A percentile compares a stretch with the other conserved stretches of the same genome.
Conservation (phyloP, 1,140 invertebrate species). For the Agrypnia vestita region DNA sequence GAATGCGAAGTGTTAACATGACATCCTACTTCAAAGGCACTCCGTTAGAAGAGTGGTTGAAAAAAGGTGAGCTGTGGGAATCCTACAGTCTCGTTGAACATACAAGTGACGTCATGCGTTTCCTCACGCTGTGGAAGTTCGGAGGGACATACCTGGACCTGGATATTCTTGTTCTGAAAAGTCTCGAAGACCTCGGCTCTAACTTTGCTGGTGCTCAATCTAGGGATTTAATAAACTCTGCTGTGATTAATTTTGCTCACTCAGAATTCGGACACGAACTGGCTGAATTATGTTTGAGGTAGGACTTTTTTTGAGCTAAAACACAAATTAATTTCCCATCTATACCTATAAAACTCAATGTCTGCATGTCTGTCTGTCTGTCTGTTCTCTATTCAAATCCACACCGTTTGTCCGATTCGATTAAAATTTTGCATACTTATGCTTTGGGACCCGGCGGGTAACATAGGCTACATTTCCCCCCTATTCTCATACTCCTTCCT, state of each 20-base stretch:
- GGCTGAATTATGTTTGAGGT: constrained; percentile 74
- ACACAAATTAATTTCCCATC: too few relatives aligned
- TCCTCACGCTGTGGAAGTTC: constrained; percentile 75
- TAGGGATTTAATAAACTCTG: constrained; percentile 75
- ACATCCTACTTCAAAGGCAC: constrained; percentile 67
- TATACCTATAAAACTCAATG: too few relatives aligned
- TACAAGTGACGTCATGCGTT: constrained; percentile 73
- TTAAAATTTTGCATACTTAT: too few relatives aligned
- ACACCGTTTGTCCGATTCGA: too few relatives aligned
- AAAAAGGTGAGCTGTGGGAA: constrained; percentile 64
- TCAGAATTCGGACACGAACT: constrained; percentile 74
- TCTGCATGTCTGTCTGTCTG: too few relatives aligned
- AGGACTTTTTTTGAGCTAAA: too few relatives aligned
- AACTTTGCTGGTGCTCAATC: constrained; percentile 77
- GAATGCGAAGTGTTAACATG: constrained; percentile 63
- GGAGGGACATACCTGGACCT: constrained; percentile 79
- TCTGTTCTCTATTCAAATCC: too few relatives aligned
- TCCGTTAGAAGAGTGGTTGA: constrained; percentile 72
- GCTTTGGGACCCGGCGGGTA: too few relatives aligned
- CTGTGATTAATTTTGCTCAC: constrained; percentile 76
- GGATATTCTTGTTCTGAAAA: constrained; percentile 81
- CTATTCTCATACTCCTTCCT: too few relatives aligned
- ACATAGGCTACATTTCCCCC: too few relatives aligned
- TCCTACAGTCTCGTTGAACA: constrained; percentile 70
- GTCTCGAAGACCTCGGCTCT: constrained; percentile 72